Base-by-base conservation (phyloP, 1,140 invertebrate species). In the Bradysia coprophila region DNA sequence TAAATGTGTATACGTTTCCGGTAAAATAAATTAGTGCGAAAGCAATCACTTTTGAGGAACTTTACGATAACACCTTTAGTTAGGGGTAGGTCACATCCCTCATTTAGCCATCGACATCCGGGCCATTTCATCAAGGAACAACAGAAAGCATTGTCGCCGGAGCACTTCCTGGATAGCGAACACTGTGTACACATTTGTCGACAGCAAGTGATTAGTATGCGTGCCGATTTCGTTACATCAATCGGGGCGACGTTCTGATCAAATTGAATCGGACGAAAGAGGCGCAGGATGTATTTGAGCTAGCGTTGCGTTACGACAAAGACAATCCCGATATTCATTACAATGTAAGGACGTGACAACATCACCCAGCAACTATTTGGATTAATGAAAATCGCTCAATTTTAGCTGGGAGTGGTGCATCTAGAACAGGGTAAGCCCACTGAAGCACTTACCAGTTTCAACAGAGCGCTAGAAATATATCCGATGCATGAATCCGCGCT, bases 211-310 rank as follows among this genome's bases (percentile, higher is more conserved):
- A 95, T 96, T 45, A 91, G 87, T 52, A 97, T 97, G 93, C 69
- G 92, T 47, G 80, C 90, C 11, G 93, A 97, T 68, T 97, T 95
- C 61, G 91, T 91, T 96, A 96, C 55, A 96, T 96, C 48, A 96
- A 96, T 65, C 73, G 91, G 40, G 92, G 91, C 0, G 92, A 96
- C 65, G 86, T 97, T 57, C 71, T 95, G 34, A 86, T 97, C 54
- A 95, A 94, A 66, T 67, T 96, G 51, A 93, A 93, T 64, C 76
- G 89, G 45, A 92, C 88, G 4, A 81, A 89, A 54, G 91, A 96
- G 62, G 93, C 93, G 0, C 83, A 91, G 59, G 81, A 92, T 56
- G 88, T 94, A 19, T 98, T 96, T 56, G 87, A 94, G 57, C 72
- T 82, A 56, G 93, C 92, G 0, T 62, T 96, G 18, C 75, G 88